These are phyloP conservation scores for Leptopilina boulardi DNA, from an alignment of 1,140 invertebrate genomes.

Conservation along the genomic window DNA sequence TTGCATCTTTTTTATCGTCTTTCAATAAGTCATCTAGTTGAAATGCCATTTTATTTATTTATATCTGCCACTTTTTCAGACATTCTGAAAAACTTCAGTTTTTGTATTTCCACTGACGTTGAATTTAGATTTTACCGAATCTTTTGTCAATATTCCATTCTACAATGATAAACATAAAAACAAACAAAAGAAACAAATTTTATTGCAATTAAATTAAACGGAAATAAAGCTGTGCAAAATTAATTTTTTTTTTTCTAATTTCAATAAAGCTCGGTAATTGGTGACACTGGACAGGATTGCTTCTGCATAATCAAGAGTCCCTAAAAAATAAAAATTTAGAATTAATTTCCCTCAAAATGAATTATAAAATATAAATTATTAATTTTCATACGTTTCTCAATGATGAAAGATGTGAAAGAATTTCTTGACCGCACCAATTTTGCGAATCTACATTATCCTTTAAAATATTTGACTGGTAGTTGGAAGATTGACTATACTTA, in stretches of 20 bases:
- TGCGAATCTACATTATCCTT: conserved; percentile 38
- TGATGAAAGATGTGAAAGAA: conserved; percentile 67
- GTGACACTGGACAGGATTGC: conserved; percentile 70
- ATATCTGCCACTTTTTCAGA: conserved; percentile 53
- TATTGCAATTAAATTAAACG: background rate
- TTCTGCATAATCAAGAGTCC: conserved; percentile 71
- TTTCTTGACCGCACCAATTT: conserved; percentile 67
- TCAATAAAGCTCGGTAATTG: conserved; percentile 63
- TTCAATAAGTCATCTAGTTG: conserved; percentile 89
- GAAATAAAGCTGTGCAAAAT: conserved; percentile 26
- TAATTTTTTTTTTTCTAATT: conserved; percentile 21
- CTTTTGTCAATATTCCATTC: conserved; percentile 13
- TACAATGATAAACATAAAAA: conserved; percentile 17
- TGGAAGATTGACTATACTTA: conserved; percentile 19
- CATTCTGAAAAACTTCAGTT: too few species aligned
- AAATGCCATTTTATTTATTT: conserved; percentile 74
- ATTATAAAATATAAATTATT: background rate
- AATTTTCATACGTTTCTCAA: conserved; percentile 66
- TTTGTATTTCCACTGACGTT: background rate
- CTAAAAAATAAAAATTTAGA: conserved; percentile 58
- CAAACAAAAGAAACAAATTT: background rate
- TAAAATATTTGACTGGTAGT: background rate
- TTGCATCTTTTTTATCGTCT: conserved; percentile 88
- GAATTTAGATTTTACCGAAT: conserved; percentile 42
- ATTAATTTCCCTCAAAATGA: background rate